Evolutionary conservation across 2,113 vertebrate genomes (phyloP).

Genomic region (Trematocara unimaculatum): DNA sequence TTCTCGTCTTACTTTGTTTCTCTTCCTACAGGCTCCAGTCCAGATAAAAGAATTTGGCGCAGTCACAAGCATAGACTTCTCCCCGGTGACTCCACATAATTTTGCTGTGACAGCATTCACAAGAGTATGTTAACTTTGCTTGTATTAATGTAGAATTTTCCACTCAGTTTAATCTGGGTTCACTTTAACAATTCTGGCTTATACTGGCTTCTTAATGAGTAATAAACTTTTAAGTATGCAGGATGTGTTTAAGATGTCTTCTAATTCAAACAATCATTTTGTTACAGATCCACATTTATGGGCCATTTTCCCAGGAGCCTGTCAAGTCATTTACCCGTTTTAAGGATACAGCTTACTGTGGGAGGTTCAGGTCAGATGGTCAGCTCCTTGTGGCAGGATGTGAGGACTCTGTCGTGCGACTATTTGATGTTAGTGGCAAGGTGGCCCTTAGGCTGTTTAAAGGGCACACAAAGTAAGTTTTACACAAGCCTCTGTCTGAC

Average conservation of each 20-base stretch:
- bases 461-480: conserved; percentile 87
- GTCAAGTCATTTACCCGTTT: conserved; percentile 89
- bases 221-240: background rate
- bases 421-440: conserved; percentile 84
- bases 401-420: conserved; percentile 81
- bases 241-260: background rate
- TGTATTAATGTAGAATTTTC: background rate
- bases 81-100: conserved; percentile 81
- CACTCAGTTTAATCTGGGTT: background rate
- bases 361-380: conserved; percentile 86
- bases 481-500: background rate
- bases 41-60: conserved; percentile 98
- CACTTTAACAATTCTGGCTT: background rate
- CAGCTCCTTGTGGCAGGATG: conserved; percentile 87
- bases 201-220: background rate
- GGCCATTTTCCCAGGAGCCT: conserved; percentile 88
- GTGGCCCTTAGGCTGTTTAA: conserved; percentile 85
- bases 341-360: conserved; percentile 86
- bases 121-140: conserved; percentile 73
- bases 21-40: conserved; percentile 77
- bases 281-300: conserved; percentile 88
- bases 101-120: conserved; percentile 95
- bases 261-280: background rate
- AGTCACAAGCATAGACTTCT: conserved; percentile 86
- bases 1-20: background rate